Percentiles rank a stretch among this genome's conserved stretches.
Conservation (phyloP, 2,113 vertebrate genomes). For the Oncorhynchus nerka region DNA sequence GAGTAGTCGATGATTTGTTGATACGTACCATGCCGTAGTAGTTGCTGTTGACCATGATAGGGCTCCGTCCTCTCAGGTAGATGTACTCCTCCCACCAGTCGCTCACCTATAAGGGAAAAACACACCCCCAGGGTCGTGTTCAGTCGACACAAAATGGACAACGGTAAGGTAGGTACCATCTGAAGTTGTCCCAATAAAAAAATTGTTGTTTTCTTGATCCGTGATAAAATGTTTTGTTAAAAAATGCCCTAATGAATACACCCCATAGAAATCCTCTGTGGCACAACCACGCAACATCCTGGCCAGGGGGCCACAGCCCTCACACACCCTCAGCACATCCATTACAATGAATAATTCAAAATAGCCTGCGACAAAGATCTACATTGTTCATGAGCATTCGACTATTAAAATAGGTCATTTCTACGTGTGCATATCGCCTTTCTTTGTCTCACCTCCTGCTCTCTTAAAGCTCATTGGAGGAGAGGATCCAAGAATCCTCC, state of each 20-base stretch:
- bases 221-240: no score
- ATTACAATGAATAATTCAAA: conserved; percentile 49
- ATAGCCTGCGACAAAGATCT: conserved; percentile 21
- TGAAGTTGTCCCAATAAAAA: no score
- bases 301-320: no score
- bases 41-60: conserved; percentile 90
- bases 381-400: conserved; percentile 37
- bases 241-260: no score
- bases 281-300: no score
- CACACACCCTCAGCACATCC: conserved; percentile 3
- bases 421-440: no score
- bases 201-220: no score
- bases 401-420: not conserved
- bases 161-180: no score
- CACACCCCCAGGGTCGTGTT: not conserved
- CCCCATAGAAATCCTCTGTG: not conserved
- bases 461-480: conserved; percentile 1
- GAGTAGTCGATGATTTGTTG: not conserved
- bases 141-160: no score
- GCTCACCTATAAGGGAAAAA: conserved; percentile 75
- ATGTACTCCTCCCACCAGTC: conserved; percentile 95
- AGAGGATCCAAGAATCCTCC: no score
- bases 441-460: no score
- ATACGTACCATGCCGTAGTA: conserved; percentile 85
- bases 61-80: conserved; percentile 81